Evolutionary conservation across 2,113 vertebrate genomes (phyloP).

Genomic region (Geococcyx californianus): DNA sequence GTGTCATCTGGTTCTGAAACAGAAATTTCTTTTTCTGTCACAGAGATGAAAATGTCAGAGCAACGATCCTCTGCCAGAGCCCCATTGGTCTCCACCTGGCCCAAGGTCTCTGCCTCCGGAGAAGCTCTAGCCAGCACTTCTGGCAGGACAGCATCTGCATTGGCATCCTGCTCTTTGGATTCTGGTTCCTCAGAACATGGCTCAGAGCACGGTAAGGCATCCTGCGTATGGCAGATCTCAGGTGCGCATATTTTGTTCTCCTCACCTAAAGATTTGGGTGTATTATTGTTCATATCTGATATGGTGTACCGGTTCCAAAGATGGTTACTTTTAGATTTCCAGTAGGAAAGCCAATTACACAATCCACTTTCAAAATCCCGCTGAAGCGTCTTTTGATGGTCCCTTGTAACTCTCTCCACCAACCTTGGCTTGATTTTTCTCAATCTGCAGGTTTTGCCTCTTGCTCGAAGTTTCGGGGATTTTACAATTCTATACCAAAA

Average conservation of each 20-base stretch:
- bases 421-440: conserved; percentile 73
- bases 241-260: conserved; percentile 32
- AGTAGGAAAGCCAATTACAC: conserved; percentile 53
- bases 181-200: conserved; percentile 14
- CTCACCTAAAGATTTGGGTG: conserved; percentile 29
- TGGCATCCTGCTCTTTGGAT: conserved; percentile 36
- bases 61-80: neutral
- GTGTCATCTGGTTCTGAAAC: conserved; percentile 52
- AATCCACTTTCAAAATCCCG: conserved; percentile 45
- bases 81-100: neutral
- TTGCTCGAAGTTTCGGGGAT: conserved; percentile 73
- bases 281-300: conserved; percentile 79
- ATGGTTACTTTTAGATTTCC: conserved; percentile 61
- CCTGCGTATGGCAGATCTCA: conserved; percentile 33
- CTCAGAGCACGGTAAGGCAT: conserved; percentile 9
- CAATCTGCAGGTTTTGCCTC: conserved; percentile 73
- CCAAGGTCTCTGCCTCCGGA: neutral
- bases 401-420: conserved; percentile 70
- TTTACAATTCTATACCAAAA: conserved; percentile 76
- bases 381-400: conserved; percentile 58
- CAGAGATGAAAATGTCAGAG: conserved; percentile 30
- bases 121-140: conserved; percentile 35
- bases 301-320: conserved; percentile 38
- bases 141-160: neutral
- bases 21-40: conserved; percentile 60